Evolutionary conservation across 2,888 invertebrate species (phyloP), one percentile per base, ranked within the genome.

Genomic region (Griposia aprilina): DNA sequence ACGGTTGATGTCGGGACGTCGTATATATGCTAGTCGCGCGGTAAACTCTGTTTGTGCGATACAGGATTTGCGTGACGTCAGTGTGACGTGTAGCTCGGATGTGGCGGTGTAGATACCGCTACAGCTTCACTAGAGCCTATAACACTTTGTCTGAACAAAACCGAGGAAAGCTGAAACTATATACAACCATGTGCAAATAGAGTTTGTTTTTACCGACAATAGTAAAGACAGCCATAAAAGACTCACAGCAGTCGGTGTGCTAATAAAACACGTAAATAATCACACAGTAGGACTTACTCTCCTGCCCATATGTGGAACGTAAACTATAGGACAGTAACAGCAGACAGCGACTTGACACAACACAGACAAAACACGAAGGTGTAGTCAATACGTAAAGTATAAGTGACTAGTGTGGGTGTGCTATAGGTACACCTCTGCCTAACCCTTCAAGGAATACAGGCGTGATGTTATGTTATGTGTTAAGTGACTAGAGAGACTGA

Each of bases 251-350:
- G 57, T 62, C 8, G 41, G 17, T 60, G 20, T 26, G 62, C 17
- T 57, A 72, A 72, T 50, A 65, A 73, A 52, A 63, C 57, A 66
- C 20, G 36, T 62, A 60, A 80, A 74, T 52, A 69, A 69, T 82
- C 36, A 55, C 17, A 36, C 36, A 73, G 23, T 57, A 63, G n/a
- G 13, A 62, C 48, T 66, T 63, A 50, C 45, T 62, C 36, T 57
- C 17, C 74, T 30, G 57, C 0, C 74, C 87, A 73, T 87, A 73
- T 84, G 81, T 69, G 52, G 81, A 85, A 65, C 70, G 73, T 74
- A 76, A 85, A 84, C 69, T 73, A 74, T 65, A 57, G 26, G 48
- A 48, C n/a, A 75, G 23, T 84, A 79, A 83, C 75, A 79, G 15
- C 60, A 30, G n/a, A 20, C 48, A 65, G 67, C 23, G 26, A 23